Evolutionary conservation across 2,113 vertebrate species (phyloP).

Genomic region (Xiphias gladius): DNA sequence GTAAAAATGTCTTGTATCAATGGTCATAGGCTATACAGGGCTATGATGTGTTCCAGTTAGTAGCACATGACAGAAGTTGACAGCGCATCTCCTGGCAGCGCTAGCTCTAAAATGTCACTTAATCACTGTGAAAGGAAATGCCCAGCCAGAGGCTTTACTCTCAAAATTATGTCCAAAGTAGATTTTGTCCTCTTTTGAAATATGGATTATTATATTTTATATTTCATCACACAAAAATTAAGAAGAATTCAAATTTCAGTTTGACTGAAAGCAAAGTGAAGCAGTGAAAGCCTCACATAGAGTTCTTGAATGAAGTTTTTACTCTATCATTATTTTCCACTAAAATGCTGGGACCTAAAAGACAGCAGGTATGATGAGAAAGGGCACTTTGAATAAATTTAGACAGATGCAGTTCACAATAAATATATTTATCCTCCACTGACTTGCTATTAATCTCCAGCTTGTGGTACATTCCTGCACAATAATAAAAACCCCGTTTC

Average conservation of each 20-base stretch:
- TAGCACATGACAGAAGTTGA: too few species aligned
- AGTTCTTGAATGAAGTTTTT: not conserved
- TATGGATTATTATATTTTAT: not conserved
- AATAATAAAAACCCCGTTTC: slow-evolving; percentile 23
- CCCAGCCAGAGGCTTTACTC: not conserved
- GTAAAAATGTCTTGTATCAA: not conserved
- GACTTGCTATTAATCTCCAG: slow-evolving; percentile 40
- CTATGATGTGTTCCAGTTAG: not conserved
- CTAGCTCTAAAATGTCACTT: not conserved
- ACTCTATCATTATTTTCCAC: not conserved
- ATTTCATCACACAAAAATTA: not conserved
- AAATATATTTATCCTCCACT: slow-evolving; percentile 35
- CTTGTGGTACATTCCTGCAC: slow-evolving; percentile 8
- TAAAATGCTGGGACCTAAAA: not conserved
- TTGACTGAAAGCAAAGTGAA: not conserved
- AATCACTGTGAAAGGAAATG: not conserved
- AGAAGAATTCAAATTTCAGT: not conserved
- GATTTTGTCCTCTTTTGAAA: not conserved
- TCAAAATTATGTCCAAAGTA: not conserved
- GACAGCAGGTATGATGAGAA: slow-evolving; percentile 10
- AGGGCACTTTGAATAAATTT: slow-evolving; percentile 21
- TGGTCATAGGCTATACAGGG: too few species aligned
- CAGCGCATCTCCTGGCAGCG: not conserved
- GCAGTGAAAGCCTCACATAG: not conserved
- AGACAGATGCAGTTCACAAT: slow-evolving; percentile 9